Percentiles rank a stretch among this genome's conserved stretches.
phyloP scores from a whole-genome alignment of 2,113 vertebrate genomes.

The Galbula dea region DNA sequence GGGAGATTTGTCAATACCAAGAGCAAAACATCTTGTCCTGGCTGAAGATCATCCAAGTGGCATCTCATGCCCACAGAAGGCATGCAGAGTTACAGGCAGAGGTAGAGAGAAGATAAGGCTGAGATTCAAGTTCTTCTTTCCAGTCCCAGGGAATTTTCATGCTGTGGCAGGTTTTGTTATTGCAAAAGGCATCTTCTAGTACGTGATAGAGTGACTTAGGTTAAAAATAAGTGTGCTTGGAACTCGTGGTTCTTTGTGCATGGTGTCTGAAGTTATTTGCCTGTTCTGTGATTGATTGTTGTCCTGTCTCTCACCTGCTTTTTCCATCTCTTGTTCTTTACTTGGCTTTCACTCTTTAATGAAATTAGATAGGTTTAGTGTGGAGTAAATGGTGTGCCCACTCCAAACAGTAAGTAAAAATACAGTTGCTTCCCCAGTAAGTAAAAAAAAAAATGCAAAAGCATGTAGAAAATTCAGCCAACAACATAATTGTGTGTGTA shows the following conservation, averaged over 20 bases:
- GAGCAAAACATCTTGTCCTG: background rate
- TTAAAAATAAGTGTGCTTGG: slow-evolving; percentile 16
- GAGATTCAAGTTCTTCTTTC: background rate
- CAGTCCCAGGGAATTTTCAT: background rate
- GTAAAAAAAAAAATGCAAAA: background rate
- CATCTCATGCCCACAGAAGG: background rate
- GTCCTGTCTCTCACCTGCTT: background rate
- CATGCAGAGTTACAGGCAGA: background rate
- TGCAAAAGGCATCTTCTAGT: background rate
- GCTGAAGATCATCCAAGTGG: background rate
- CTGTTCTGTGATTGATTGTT: background rate
- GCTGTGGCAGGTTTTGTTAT: background rate
- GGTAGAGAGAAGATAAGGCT: background rate
- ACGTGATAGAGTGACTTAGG: background rate
- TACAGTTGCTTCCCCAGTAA: rapidly evolving
- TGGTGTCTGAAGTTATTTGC: background rate
- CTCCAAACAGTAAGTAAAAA: background rate
- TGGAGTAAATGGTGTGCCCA: background rate
- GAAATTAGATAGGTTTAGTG: background rate
- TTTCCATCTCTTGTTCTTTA: background rate
- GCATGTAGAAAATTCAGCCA: background rate
- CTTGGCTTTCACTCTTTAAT: background rate
- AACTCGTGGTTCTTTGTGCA: background rate
- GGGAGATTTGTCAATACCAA: background rate
- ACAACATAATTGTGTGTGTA: background rate